Evolutionary conservation across 2,797 vertebrate genomes (phyloP).

Genomic region (Hoplostethus mediterraneus): DNA sequence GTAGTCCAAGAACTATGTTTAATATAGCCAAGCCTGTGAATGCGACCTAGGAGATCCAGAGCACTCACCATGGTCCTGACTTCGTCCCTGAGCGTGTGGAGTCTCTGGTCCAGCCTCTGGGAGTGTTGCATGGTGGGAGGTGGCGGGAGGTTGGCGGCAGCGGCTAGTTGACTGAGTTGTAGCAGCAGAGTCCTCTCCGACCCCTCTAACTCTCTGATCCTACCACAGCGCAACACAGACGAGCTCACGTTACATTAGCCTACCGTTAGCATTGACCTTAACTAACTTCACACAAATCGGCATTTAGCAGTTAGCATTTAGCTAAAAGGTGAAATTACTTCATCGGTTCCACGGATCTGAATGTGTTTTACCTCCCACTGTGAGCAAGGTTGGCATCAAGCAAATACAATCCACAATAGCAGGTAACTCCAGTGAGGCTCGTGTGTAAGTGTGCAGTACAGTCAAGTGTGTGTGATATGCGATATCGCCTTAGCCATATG

Average conservation of each 20-base stretch:
- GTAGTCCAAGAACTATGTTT: background rate
- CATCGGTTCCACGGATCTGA: background rate
- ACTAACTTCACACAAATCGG: background rate
- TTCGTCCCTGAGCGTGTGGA: constrained; percentile 76
- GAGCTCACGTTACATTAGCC: constrained; percentile 24
- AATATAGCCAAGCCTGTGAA: constrained; percentile 2
- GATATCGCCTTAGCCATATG: constrained; percentile 69
- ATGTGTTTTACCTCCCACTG: constrained; percentile 2
- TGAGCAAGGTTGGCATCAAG: constrained; percentile 4
- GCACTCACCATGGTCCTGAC: constrained; percentile 80
- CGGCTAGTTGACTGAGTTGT: constrained; percentile 58
- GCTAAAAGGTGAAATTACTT: background rate
- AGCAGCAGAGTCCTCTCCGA: constrained; percentile 75
- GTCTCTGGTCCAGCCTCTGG: constrained; percentile 82
- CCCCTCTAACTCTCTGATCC: constrained; percentile 78
- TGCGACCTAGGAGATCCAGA: background rate
- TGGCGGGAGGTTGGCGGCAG: constrained; percentile 40
- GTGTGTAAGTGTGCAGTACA: constrained; percentile 40
- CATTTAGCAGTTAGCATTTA: background rate
- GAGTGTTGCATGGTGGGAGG: constrained; percentile 67
- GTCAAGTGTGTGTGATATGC: constrained; percentile 59
- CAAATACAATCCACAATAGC: constrained; percentile 4
- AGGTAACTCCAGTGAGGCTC: constrained; percentile 25
- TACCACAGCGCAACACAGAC: constrained; percentile 39
- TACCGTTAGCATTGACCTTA: background rate